Evolutionary conservation across 2,797 vertebrate genomes (phyloP).

Genomic region (Pseudotriccus pelzelni): DNA sequence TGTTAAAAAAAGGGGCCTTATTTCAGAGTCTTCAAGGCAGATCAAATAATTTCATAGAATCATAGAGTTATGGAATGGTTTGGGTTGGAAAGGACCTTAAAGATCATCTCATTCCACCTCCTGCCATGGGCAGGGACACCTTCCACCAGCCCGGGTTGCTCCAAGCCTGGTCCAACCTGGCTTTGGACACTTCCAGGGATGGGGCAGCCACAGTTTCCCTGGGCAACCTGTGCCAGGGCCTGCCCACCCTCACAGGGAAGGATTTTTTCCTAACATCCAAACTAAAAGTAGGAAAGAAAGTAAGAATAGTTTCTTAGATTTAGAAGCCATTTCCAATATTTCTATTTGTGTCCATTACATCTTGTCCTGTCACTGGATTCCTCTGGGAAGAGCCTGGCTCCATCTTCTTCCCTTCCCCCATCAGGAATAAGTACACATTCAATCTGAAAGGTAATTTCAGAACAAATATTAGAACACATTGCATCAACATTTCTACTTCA

Average conservation of each 20-base stretch:
- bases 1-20: background rate
- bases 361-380: background rate
- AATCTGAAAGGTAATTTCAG: background rate
- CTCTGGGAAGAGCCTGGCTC: background rate
- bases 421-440: background rate
- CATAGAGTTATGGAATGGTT: background rate
- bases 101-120: fast-evolving
- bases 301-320: background rate
- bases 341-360: background rate
- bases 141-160: fast-evolving
- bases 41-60: background rate
- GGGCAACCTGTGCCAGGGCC: background rate
- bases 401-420: background rate
- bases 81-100: background rate
- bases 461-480: background rate
- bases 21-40: background rate
- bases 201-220: background rate
- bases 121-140: background rate
- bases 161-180: fast-evolving
- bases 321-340: background rate
- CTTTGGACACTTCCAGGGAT: background rate
- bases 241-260: fast-evolving
- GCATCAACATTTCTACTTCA: background rate
- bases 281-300: background rate
- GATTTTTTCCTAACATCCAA: fast-evolving